Percentiles rank a stretch among this genome's conserved stretches.
phyloP scores from a whole-genome alignment of 2,888 invertebrate genomes.

The Epicampocera succincta region DNA sequence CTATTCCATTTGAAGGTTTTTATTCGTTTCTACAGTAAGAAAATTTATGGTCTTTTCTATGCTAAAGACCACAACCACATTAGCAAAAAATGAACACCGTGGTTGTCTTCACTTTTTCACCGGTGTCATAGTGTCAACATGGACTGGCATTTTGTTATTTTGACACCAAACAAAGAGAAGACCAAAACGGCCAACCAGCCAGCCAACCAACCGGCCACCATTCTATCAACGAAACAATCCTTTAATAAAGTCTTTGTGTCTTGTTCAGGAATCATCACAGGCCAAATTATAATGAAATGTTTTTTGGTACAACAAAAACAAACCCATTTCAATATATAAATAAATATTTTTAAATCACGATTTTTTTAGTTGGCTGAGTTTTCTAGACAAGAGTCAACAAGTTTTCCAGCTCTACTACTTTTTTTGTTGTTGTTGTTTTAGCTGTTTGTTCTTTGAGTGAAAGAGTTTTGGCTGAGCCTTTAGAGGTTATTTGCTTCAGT shows the following conservation, averaged over 20 bases:
- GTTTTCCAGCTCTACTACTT: background rate
- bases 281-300: constrained; percentile 49
- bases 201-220: background rate
- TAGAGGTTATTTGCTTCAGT: background rate
- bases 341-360: constrained; percentile 56
- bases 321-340: constrained; percentile 2
- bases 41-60: constrained; percentile 48
- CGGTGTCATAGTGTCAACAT: constrained; percentile 69
- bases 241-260: constrained; percentile 21
- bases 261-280: constrained; percentile 27
- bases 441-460: background rate
- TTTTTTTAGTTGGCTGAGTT: constrained; percentile 12
- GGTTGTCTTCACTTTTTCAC: constrained; percentile 54
- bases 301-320: constrained; percentile 1
- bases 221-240: constrained; percentile 22
- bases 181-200: constrained; percentile 10
- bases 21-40: constrained; percentile 1
- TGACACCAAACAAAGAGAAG: constrained; percentile 57
- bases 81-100: constrained; percentile 5
- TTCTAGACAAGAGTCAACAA: constrained; percentile 19
- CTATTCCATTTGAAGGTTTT: constrained; percentile 23
- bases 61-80: constrained; percentile 31
- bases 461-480: background rate
- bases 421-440: no score
- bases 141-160: constrained; percentile 63